phyloP scores from a whole-genome alignment of 2,888 invertebrate genomes.

The Drosophila peninsularis region DNA sequence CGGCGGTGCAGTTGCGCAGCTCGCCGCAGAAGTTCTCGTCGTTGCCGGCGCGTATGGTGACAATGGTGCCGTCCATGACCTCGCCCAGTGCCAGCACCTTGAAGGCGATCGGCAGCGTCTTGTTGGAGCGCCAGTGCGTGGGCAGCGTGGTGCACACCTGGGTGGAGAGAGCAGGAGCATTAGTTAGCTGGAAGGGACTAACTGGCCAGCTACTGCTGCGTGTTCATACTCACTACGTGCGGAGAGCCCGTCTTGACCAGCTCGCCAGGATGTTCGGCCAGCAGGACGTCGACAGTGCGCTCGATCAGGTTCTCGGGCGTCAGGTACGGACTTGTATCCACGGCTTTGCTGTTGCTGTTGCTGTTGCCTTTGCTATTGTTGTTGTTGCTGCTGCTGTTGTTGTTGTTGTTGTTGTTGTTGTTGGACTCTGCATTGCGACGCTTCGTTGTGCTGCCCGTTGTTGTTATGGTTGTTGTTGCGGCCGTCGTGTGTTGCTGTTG shows the following conservation, averaged over 20 bases:
- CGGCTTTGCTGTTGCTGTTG: slow-evolving; percentile 71
- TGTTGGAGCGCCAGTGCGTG: slow-evolving; percentile 98
- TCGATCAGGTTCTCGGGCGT: slow-evolving; percentile 94
- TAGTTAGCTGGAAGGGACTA: not conserved
- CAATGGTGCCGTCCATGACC: slow-evolving; percentile 96
- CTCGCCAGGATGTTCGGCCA: slow-evolving; percentile 96
- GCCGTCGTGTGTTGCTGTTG: slow-evolving; percentile 53
- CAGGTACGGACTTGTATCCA: slow-evolving; percentile 85
- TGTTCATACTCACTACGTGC: slow-evolving; percentile 89
- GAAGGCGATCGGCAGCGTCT: slow-evolving; percentile 97
- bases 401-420: slow-evolving; percentile 61
- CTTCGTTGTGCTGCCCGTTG: slow-evolving; percentile 49
- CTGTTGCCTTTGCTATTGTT: slow-evolving; percentile 71
- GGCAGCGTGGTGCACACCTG: slow-evolving; percentile 94
- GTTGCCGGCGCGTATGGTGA: slow-evolving; percentile 97
- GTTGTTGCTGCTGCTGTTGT: slow-evolving; percentile 62
- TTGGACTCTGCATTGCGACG: slow-evolving; percentile 76
- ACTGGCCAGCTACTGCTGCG: not conserved
- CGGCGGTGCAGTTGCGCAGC: slow-evolving; percentile 95
- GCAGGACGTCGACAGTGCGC: slow-evolving; percentile 91
- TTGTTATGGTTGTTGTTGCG: slow-evolving; percentile 51
- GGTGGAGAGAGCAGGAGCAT: not conserved
- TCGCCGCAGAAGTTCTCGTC: slow-evolving; percentile 99
- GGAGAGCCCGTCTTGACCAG: slow-evolving; percentile 97
- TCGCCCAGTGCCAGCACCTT: slow-evolving; percentile 97